Percentiles rank a stretch among this genome's conserved stretches.
Evolutionary conservation across 1,140 invertebrate genomes (phyloP).

Genomic region (Halesus radiatus): DNA sequence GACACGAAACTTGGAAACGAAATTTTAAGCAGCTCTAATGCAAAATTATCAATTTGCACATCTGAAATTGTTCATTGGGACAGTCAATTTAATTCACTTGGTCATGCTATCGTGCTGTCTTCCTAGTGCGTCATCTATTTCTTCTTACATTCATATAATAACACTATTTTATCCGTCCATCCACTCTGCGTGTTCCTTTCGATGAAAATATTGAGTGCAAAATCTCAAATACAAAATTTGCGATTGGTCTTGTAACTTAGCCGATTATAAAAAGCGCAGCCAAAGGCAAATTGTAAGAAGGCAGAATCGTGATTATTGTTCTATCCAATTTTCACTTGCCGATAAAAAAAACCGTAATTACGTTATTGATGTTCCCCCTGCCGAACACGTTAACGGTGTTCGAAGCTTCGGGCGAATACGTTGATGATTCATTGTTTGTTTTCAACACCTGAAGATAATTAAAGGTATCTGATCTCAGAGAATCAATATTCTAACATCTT

Average conservation of each 20-base stretch:
- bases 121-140: neutral
- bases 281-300: neutral
- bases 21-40: too few species aligned
- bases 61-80: too few species aligned
- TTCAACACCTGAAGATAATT: neutral
- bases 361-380: neutral
- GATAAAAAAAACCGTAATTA: conserved; percentile 1
- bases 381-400: conserved; percentile 3
- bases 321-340: neutral
- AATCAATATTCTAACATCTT: neutral
- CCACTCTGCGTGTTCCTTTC: neutral
- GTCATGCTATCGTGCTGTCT: too few species aligned
- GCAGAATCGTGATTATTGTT: neutral
- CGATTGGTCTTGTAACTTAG: too few species aligned
- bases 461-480: too few species aligned
- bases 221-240: neutral
- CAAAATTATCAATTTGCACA: too few species aligned
- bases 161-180: too few species aligned
- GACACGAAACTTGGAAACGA: too few species aligned
- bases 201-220: neutral
- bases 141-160: neutral
- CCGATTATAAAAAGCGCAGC: neutral
- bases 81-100: too few species aligned
- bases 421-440: too few species aligned
- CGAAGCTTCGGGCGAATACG: neutral